Conservation (phyloP, 2,113 vertebrate species). For the Paramisgurnus dabryanus region DNA sequence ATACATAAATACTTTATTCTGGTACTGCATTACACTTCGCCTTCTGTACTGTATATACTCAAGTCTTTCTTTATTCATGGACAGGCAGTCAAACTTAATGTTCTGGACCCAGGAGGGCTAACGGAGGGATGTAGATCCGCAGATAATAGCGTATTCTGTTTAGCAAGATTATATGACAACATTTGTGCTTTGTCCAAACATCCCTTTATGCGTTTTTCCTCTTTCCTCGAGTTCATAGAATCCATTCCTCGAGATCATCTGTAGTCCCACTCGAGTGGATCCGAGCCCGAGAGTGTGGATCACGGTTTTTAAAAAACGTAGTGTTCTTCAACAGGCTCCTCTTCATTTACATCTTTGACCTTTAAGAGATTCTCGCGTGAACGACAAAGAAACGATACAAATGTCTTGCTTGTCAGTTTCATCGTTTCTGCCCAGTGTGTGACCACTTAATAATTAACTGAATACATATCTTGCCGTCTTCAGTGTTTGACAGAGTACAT, state of each 20-base stretch:
- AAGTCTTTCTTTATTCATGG: conserved; percentile 49
- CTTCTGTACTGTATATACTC: conserved; percentile 49
- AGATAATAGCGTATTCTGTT: neutral
- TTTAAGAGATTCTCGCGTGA: conserved; percentile 19
- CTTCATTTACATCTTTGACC: conserved; percentile 1
- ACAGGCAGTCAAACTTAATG: conserved; percentile 9
- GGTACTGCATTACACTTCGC: conserved; percentile 55
- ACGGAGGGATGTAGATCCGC: neutral
- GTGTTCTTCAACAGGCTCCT: conserved; percentile 38
- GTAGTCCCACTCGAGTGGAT: neutral
- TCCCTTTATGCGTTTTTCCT: conserved; percentile 1
- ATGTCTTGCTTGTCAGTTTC: conserved; percentile 1
- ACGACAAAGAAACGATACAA: conserved; percentile 30
- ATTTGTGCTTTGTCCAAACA: neutral
- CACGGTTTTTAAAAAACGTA: conserved; percentile 36
- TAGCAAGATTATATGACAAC: conserved; percentile 13
- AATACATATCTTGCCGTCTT: conserved; percentile 50
- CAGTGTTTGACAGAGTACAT: conserved; percentile 68
- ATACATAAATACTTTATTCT: conserved; percentile 76
- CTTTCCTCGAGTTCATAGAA: neutral
- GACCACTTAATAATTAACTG: conserved; percentile 51
- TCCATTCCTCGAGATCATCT: neutral
- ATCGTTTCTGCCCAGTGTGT: conserved; percentile 50
- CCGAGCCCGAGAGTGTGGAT: neutral
- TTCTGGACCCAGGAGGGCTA: neutral